Evolutionary conservation across 2,888 invertebrate genomes (phyloP), one percentile per base, ranked within the genome.

Genomic region (Nomada ruficornis): DNA sequence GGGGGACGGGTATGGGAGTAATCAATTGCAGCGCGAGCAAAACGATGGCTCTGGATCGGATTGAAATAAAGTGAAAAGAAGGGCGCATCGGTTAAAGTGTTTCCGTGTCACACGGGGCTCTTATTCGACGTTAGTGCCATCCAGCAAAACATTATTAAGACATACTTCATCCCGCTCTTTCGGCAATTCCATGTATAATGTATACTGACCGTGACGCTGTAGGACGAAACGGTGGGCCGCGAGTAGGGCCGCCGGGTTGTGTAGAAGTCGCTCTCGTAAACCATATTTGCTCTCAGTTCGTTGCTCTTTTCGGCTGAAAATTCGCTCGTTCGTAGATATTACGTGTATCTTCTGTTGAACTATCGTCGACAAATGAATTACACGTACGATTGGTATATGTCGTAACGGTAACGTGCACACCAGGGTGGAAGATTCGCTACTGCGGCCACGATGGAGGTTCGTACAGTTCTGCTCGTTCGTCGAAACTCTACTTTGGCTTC

Each of bases 211-310:
- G 97, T 97, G 94, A 96, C 96, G 94, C 96, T 96, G 95, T 97
- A 97, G 93, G 96, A 96, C 91, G 96, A 95, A 87, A 95, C 95
- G 86, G 96, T 94, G 82, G 96, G 96, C 94, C 97, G 95, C 94
- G 96, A 95, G 94, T 96, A 96, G 89, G 97, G 97, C 95, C 98
- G 96, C 95, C 98, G 96, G 94, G 97, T 97, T 93, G 98, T 97
- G 95, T 97, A 97, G 95, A 97, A 98, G 95, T 98, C 98, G 96
- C 97, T 97, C 95, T 97, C 97, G 96, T 98, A 98, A 95, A 98
- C 98, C 98, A 98, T 98, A 94, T 95, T 96, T 91, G 82, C 84
- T 93, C 86, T 77, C 55, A 62, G 69, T 83, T 68, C 57, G 63
- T 82, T 76, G 68, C 42, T 81, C 57, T 73, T 64, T 73, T 82